Evolutionary conservation across 1,140 invertebrate species (phyloP).

Genomic region (Drosophila pruinosa): DNA sequence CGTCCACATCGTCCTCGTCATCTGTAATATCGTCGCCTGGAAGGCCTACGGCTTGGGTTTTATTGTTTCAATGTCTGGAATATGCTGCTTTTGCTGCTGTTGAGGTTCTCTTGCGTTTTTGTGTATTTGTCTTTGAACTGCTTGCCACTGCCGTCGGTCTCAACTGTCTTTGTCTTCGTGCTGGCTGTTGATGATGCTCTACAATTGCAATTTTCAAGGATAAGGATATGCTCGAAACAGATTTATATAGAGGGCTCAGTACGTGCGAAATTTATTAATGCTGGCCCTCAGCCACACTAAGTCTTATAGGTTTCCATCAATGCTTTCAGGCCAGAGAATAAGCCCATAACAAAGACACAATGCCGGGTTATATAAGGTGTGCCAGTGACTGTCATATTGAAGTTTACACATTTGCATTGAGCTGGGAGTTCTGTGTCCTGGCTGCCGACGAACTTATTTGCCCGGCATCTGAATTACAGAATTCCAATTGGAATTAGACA

Average conservation of each 20-base stretch:
- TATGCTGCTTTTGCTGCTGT: constrained; percentile 22
- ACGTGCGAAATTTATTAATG: constrained; percentile 79
- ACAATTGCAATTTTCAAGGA: constrained; percentile 82
- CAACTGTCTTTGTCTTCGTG: constrained; percentile 8
- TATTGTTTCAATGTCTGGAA: constrained; percentile 68
- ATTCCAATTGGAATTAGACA: constrained; percentile 53
- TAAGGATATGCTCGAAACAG: constrained; percentile 75
- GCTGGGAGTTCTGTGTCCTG: constrained; percentile 11
- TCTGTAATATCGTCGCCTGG: constrained; percentile 35
- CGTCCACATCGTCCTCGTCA: constrained; percentile 1
- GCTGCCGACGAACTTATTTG: constrained; percentile 29
- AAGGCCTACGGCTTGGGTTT: constrained; percentile 55
- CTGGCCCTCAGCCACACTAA: constrained; percentile 24
- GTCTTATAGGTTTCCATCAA: constrained; percentile 6
- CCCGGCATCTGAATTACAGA: constrained; percentile 49
- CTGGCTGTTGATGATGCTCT: constrained; percentile 49
- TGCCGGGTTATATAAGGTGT: constrained; percentile 59
- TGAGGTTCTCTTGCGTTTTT: constrained; percentile 10
- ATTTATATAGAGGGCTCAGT: constrained; percentile 78
- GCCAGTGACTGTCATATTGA: constrained; percentile 50
- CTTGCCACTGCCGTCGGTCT: constrained; percentile 3
- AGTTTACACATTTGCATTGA: constrained; percentile 66
- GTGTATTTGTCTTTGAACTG: constrained; percentile 23
- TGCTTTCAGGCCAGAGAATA: constrained; percentile 9
- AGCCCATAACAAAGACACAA: constrained; percentile 39